phyloP scores from a whole-genome alignment of 2,888 invertebrate genomes.

The Acanthacorydalis orientalis region DNA sequence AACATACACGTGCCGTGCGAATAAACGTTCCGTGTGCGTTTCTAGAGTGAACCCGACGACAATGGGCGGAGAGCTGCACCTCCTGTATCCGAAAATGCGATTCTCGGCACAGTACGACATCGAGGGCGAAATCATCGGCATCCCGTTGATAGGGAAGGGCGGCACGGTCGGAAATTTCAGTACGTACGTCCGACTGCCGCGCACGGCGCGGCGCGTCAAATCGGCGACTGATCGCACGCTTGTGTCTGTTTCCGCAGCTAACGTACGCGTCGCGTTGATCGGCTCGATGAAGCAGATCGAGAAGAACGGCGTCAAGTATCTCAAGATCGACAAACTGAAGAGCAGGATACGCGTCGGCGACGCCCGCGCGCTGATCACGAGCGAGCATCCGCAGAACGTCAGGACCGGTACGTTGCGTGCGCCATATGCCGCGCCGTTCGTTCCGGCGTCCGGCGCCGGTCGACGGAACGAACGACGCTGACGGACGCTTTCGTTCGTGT shows the following conservation, averaged over 20 bases:
- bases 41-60: conserved; percentile 28
- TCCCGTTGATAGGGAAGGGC: conserved; percentile 32
- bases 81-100: conserved; percentile 28
- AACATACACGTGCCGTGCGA: no score
- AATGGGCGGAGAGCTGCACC: conserved; percentile 24
- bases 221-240: no score
- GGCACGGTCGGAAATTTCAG: conserved; percentile 36
- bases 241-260: conserved; percentile 27
- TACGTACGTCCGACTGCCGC: conserved; percentile 19
- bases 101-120: conserved; percentile 35
- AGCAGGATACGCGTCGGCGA: conserved; percentile 42
- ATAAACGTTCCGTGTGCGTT: conserved; percentile 7
- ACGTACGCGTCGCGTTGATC: conserved; percentile 30
- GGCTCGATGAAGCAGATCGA: conserved; percentile 28
- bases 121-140: conserved; percentile 29
- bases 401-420: conserved; percentile 36
- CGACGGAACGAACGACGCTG: no score
- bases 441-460: no score
- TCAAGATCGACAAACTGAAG: conserved; percentile 40
- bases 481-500: conserved; percentile 12
- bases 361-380: conserved; percentile 36
- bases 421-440: no score
- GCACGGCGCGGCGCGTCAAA: no score
- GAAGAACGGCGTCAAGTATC: conserved; percentile 41
- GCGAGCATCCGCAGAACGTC: conserved; percentile 36